Conservation (phyloP, 1,140 invertebrate species). For the Linepithema humile region DNA sequence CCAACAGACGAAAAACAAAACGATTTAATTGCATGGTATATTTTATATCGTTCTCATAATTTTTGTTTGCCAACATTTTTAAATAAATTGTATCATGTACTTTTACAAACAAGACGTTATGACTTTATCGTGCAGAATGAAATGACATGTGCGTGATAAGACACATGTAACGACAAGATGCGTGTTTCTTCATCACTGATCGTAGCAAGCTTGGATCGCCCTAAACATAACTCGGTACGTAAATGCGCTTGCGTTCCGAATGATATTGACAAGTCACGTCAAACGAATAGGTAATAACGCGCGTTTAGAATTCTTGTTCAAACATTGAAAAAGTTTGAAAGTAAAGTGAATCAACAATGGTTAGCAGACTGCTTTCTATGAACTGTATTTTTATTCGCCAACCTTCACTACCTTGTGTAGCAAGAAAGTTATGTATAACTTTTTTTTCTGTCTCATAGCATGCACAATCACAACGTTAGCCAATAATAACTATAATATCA, state of each 20-base stretch:
- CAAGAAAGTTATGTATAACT: not conserved
- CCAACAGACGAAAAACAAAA: slow-evolving; percentile 16
- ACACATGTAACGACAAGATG: not conserved
- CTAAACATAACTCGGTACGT: not conserved
- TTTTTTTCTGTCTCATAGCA: too few relatives aligned
- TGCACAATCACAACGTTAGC: too few relatives aligned
- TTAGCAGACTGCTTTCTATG: not conserved
- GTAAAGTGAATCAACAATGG: not conserved
- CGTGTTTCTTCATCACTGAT: slow-evolving; percentile 12
- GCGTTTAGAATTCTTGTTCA: not conserved
- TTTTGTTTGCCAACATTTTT: slow-evolving; percentile 25
- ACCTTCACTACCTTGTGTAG: not conserved
- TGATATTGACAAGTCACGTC: not conserved
- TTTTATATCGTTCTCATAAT: slow-evolving; percentile 29
- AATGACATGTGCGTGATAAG: not conserved
- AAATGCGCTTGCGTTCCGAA: slow-evolving; percentile 30
- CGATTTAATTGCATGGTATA: slow-evolving; percentile 17
- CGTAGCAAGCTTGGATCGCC: too few relatives aligned
- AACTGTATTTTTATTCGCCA: not conserved
- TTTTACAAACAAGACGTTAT: not conserved
- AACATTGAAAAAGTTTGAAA: not conserved
- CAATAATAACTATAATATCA: too few relatives aligned
- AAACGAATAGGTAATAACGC: not conserved
- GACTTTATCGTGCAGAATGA: not conserved
- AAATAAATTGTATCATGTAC: not conserved